Evolutionary conservation across 2,113 vertebrate species (phyloP), one percentile per base, ranked within the genome.

Genomic region (Pontoporia blainvillei): DNA sequence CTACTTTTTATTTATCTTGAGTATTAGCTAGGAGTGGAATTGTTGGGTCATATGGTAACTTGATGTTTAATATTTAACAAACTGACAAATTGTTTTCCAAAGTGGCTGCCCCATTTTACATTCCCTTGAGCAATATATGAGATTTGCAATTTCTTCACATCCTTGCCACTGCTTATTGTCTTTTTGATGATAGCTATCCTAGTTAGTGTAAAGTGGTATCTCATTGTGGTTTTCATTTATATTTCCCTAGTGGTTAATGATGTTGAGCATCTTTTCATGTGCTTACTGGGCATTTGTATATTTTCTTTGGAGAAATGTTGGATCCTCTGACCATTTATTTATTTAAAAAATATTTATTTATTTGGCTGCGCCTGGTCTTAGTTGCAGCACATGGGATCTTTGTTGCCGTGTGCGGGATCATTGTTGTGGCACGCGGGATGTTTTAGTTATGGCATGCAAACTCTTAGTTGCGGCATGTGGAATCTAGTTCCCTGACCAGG

Each of bases 251-350:
- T 27, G 29, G 29, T 23, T 36, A 39, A 76, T 59, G 13, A 84
- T 57, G 6, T 36, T 59, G 27, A 86, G 0, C 21, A 27, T 71
- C 21, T 52, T 85, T 57, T 59, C 14, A 75, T 49, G 5, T 39
- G n/a, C 4, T 44, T 92, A 18, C 69, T 69, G 49, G 14, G 34
- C 36, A 86, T 73, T 75, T 83, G 12, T 87, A 23, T 67, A 54
- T 61, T 83, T 94, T 92, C 21, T 67, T 69, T 75, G 82, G 27
- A 52, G 12, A 84, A 86, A 76, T 71, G 7, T 44, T 44, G 87
- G 41, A 78, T 67, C 8, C 20, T 59, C 64, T 49, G 25, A 18
- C 3, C 29, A 29, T 29, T 52, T 52, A 52, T 73, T 73, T 44
- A 44, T 49, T 20, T 5, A 0, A 1, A 75, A 59, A 59, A 17